Conservation (phyloP, 2,113 vertebrate species). For the Oostethus manadensis region DNA sequence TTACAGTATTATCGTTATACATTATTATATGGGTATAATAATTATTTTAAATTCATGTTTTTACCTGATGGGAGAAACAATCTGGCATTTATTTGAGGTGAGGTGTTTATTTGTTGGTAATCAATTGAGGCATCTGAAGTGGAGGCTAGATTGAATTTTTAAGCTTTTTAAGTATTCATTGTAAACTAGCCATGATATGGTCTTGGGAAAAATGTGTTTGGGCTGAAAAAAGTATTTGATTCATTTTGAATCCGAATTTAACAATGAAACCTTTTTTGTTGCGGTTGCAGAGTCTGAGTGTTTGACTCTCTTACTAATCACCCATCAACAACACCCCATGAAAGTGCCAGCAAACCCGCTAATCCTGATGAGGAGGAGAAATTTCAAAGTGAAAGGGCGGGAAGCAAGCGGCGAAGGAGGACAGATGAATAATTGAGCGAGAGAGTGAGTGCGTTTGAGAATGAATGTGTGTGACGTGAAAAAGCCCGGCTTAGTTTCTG, state of each 20-base stretch:
- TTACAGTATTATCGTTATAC: no score
- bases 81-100: no score
- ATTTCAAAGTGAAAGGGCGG: background rate
- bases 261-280: background rate
- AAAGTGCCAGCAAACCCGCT: background rate
- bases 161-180: no score
- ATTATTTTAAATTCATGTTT: no score
- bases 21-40: no score
- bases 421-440: constrained; percentile 20
- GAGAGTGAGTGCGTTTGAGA: constrained; percentile 2
- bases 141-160: no score
- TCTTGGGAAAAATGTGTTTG: background rate
- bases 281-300: no score
- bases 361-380: background rate
- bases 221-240: background rate
- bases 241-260: background rate
- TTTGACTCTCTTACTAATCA: background rate
- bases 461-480: constrained; percentile 3
- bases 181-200: no score
- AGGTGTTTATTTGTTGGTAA: no score
- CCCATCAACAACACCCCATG: background rate
- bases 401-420: background rate
- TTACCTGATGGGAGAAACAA: no score
- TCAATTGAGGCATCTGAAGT: no score
- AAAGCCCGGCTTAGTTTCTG: constrained; percentile 6